A percentile compares a stretch with the other conserved stretches of the same genome.
Evolutionary conservation across 2,888 invertebrate genomes (phyloP).

Genomic region (Rhimphoctona megacephalus): DNA sequence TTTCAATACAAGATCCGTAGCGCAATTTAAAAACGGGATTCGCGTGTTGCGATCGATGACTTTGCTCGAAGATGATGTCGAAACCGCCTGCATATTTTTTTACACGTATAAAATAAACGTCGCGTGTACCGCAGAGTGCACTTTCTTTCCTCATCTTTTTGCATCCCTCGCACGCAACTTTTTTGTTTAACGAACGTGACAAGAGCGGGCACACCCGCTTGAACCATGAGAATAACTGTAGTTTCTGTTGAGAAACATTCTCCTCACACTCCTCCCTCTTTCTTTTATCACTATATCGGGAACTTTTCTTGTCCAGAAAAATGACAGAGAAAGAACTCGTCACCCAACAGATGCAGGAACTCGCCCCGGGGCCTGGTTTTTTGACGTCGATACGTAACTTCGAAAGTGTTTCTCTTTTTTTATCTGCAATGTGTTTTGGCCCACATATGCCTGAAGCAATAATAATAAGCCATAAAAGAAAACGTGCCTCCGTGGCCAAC

Average conservation of each 20-base stretch:
- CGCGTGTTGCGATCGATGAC: slow-evolving; percentile 62
- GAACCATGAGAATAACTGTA: slow-evolving; percentile 67
- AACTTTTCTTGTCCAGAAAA: slow-evolving; percentile 20
- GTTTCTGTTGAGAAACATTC: slow-evolving; percentile 68
- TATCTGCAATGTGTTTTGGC: slow-evolving; percentile 69
- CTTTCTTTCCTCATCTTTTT: slow-evolving; percentile 46
- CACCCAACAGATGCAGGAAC: slow-evolving; percentile 78
- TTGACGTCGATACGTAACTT: slow-evolving; percentile 72
- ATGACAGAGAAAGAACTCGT: slow-evolving; percentile 52
- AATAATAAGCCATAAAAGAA: slow-evolving; percentile 76
- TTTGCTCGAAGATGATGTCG: slow-evolving; percentile 38
- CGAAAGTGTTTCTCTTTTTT: slow-evolving; percentile 74
- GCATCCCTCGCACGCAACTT: slow-evolving; percentile 59
- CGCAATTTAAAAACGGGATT: slow-evolving; percentile 36
- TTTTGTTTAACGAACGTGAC: slow-evolving; percentile 41
- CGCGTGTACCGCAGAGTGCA: slow-evolving; percentile 28
- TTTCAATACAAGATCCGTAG: background rate
- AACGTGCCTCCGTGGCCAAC: slow-evolving; percentile 71
- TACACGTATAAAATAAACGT: slow-evolving; percentile 23
- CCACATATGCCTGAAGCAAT: slow-evolving; percentile 81
- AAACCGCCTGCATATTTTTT: slow-evolving; percentile 20
- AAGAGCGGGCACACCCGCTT: slow-evolving; percentile 39
- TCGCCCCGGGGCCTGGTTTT: slow-evolving; percentile 69
- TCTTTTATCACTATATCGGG: slow-evolving; percentile 62
- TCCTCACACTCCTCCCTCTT: slow-evolving; percentile 46